Conservation (phyloP, 2,888 invertebrate species). For the Cylindroiulus punctatus region DNA sequence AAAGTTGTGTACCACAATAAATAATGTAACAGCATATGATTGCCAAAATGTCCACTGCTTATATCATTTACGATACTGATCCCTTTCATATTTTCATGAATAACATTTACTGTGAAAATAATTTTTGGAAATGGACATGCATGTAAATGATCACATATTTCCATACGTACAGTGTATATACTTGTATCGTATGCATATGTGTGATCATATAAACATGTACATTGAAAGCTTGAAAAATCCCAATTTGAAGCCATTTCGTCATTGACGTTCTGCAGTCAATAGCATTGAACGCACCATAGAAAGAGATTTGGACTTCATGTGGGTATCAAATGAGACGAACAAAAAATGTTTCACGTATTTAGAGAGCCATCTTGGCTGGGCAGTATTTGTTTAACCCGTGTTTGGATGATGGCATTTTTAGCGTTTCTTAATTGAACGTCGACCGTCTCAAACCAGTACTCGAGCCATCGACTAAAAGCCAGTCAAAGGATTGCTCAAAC, state of each 20-base stretch:
- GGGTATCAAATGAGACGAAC: neutral
- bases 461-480: constrained; percentile 25
- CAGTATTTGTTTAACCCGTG: neutral
- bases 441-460: constrained; percentile 27
- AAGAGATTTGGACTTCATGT: neutral
- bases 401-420: neutral
- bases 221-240: neutral
- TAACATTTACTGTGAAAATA: no score
- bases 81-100: no score
- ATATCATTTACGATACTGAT: no score
- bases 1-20: no score
- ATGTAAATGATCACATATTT: no score
- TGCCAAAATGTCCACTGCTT: no score
- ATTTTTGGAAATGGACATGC: no score
- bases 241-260: neutral
- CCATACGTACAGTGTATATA: no score
- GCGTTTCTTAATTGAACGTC: constrained; percentile 34
- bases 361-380: neutral
- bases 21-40: no score
- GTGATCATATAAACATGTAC: no score
- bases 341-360: neutral
- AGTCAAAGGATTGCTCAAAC: neutral
- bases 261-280: no score
- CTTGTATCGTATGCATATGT: no score
- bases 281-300: neutral